These are phyloP conservation scores for Aphelenchoides bicaudatus DNA, from an alignment of 2,888 invertebrate genomes.

Conservation along the genomic window DNA sequence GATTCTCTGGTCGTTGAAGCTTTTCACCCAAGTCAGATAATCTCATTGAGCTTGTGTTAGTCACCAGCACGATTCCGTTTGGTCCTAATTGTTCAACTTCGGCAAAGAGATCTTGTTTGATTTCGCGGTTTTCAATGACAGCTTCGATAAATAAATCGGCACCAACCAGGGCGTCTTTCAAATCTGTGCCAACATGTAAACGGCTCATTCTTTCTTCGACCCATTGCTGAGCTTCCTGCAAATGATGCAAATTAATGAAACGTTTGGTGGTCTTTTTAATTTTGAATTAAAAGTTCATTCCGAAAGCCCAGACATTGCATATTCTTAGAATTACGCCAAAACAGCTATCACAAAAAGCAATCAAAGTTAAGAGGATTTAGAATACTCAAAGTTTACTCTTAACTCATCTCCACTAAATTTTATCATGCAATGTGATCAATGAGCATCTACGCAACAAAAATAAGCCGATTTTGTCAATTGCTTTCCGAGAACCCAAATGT, in stretches of 20 bases:
- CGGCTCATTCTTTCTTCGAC: background rate
- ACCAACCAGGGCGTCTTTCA: background rate
- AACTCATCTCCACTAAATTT: too few species aligned
- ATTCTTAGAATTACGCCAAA: too few species aligned
- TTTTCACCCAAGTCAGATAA: background rate
- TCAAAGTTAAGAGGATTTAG: too few species aligned
- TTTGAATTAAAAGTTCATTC: too few species aligned
- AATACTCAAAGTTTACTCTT: too few species aligned
- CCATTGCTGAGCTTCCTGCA: background rate
- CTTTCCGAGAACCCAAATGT: too few species aligned
- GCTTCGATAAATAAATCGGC: conserved; percentile 12
- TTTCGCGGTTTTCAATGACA: background rate
- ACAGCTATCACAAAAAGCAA: too few species aligned
- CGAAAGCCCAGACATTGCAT: too few species aligned
- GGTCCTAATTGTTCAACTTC: conserved; percentile 2
- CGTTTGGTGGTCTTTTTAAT: too few species aligned
- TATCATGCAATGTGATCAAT: too few species aligned
- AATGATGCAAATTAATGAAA: background rate
- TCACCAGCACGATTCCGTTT: background rate
- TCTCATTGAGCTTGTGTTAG: background rate
- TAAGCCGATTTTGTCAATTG: too few species aligned
- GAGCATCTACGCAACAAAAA: too few species aligned
- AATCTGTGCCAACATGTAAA: background rate
- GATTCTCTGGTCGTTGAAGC: background rate
- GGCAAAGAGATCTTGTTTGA: conserved; percentile 1